phyloP scores from a whole-genome alignment of 1,140 invertebrate genomes.

The Drosophila suzukii region DNA sequence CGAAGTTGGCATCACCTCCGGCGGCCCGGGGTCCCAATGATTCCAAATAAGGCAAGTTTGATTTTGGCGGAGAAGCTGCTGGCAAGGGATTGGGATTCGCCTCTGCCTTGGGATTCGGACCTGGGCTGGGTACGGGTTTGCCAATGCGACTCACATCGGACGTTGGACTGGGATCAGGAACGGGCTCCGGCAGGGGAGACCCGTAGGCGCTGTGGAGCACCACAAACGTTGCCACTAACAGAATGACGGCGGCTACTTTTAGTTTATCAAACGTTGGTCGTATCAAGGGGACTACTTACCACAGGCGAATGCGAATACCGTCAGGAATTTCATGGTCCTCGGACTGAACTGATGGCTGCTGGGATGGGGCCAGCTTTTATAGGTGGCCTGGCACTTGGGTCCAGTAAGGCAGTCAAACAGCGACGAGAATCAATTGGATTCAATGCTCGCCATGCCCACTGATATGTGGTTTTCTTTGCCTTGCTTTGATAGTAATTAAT shows the following conservation, averaged over 20 bases:
- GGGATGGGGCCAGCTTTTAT: slow-evolving; percentile 40
- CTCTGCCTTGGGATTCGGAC: neutral
- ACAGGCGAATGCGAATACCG: slow-evolving; percentile 55
- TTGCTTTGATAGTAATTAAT: neutral
- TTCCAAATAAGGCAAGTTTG: no score
- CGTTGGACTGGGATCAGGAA: slow-evolving; percentile 6
- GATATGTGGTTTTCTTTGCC: slow-evolving; percentile 22
- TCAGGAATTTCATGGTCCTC: slow-evolving; percentile 55
- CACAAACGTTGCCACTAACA: slow-evolving; percentile 54
- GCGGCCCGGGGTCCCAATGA: neutral
- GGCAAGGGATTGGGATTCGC: neutral
- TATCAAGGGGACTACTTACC: slow-evolving; percentile 42
- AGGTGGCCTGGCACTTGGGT: neutral
- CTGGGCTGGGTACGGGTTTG: no score
- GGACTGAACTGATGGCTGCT: neutral
- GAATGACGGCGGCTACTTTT: slow-evolving; percentile 44
- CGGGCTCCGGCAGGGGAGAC: slow-evolving; percentile 9
- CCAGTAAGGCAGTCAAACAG: neutral
- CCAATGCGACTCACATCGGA: no score
- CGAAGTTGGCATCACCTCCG: slow-evolving; percentile 16
- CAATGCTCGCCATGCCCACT: neutral
- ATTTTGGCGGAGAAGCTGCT: neutral
- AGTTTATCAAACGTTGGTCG: slow-evolving; percentile 42
- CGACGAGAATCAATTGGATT: slow-evolving; percentile 48
- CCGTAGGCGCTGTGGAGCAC: slow-evolving; percentile 54